Conservation (phyloP, 2,797 vertebrate genomes). For the Helarctos malayanus region DNA sequence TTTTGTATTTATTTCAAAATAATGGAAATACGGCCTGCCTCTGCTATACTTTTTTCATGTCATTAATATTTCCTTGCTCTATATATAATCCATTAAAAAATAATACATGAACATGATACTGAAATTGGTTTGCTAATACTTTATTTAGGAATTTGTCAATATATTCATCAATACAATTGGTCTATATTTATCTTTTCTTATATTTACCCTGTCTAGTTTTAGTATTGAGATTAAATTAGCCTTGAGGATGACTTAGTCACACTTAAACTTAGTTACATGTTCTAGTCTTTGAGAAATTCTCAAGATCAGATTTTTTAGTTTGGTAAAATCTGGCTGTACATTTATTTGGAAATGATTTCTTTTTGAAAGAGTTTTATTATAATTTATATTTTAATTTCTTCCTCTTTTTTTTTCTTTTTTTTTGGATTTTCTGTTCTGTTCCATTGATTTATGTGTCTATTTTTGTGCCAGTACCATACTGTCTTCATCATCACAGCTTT, state of each 20-base stretch:
- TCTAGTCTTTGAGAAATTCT: background rate
- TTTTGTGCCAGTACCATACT: background rate
- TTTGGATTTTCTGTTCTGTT: background rate
- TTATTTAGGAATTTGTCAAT: background rate
- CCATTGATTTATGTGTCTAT: background rate
- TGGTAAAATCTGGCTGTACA: background rate
- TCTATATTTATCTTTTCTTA: background rate
- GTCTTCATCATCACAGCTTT: background rate
- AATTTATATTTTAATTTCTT: background rate
- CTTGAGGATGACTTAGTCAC: background rate
- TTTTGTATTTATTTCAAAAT: constrained; percentile 46
- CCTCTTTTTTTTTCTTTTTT: background rate
- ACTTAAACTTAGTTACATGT: background rate
- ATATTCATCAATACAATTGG: background rate
- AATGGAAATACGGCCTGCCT: background rate
- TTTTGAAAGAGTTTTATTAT: constrained; percentile 13
- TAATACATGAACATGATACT: background rate
- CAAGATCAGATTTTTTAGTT: background rate
- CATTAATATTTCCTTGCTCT: background rate
- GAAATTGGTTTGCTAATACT: background rate
- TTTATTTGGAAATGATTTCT: background rate
- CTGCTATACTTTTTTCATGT: background rate
- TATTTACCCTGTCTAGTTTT: background rate
- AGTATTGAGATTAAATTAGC: background rate
- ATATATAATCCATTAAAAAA: background rate